Conservation (phyloP, 2,888 invertebrate species). For the Xanthostigma xanthostigma region DNA sequence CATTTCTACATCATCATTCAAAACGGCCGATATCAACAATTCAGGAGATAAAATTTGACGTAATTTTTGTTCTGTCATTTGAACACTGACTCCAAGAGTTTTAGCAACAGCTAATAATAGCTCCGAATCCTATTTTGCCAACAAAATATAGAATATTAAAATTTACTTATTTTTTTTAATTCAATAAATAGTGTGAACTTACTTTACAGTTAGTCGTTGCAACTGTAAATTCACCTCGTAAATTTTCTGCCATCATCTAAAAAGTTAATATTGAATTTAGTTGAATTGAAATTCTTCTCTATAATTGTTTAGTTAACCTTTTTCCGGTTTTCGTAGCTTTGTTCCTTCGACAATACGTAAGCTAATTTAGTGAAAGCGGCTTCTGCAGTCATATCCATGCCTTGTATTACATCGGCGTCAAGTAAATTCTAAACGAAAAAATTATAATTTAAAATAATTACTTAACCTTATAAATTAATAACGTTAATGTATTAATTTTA, state of each 20-base stretch:
- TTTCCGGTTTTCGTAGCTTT: slow-evolving; percentile 46
- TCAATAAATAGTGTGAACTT: too few species aligned
- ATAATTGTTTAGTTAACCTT: slow-evolving; percentile 30
- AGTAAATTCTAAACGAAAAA: slow-evolving; percentile 33
- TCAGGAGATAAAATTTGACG: too few species aligned
- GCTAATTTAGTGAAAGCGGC: slow-evolving; percentile 83
- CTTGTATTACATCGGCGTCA: slow-evolving; percentile 59
- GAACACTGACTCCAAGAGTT: too few species aligned
- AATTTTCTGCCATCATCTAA: slow-evolving; percentile 60
- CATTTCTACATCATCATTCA: too few species aligned
- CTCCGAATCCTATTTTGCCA: too few species aligned
- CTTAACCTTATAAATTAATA: too few species aligned
- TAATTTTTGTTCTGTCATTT: too few species aligned
- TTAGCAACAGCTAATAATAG: too few species aligned
- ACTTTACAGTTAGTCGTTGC: slow-evolving; percentile 13
- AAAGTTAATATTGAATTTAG: slow-evolving; percentile 9
- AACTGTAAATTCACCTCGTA: slow-evolving; percentile 67
- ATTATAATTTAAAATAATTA: background rate
- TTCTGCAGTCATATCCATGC: slow-evolving; percentile 85
- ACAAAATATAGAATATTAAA: too few species aligned
- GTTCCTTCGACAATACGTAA: slow-evolving; percentile 74
- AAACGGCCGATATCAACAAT: too few species aligned
- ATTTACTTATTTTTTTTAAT: too few species aligned
- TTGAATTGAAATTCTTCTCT: slow-evolving; percentile 4
- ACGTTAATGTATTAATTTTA: too few species aligned